Evolutionary conservation across 2,888 invertebrate species (phyloP).

Genomic region (Incurvaria masculella): DNA sequence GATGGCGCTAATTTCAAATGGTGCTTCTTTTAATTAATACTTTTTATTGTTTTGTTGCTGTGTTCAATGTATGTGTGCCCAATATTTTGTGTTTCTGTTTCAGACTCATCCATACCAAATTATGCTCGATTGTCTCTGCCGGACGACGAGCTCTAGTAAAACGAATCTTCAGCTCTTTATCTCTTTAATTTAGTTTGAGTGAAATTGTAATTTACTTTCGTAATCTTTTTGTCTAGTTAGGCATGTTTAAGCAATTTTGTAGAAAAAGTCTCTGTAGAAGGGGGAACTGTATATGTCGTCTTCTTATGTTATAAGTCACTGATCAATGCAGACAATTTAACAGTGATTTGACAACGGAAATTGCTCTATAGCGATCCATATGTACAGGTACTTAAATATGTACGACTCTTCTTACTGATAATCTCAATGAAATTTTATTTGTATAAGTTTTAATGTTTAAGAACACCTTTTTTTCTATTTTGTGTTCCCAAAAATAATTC

Average conservation of each 20-base stretch:
- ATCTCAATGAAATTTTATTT: too few species aligned
- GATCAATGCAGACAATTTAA: background rate
- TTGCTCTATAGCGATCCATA: background rate
- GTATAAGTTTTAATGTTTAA: too few species aligned
- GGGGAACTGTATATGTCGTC: too few species aligned
- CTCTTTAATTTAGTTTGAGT: background rate
- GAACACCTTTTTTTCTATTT: too few species aligned
- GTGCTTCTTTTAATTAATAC: too few species aligned
- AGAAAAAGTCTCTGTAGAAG: too few species aligned
- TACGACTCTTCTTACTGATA: too few species aligned
- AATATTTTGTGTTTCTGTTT: background rate
- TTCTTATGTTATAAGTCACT: background rate
- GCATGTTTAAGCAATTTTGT: background rate
- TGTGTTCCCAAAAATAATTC: too few species aligned
- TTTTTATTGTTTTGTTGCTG: too few species aligned
- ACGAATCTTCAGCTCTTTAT: slow-evolving; percentile 1
- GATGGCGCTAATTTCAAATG: too few species aligned
- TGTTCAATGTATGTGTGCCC: too few species aligned
- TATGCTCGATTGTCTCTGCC: background rate
- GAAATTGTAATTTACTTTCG: background rate
- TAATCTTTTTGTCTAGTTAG: background rate
- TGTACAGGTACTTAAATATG: background rate
- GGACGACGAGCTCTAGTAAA: background rate
- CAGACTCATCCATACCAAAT: background rate
- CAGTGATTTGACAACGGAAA: too few species aligned